phyloP scores from a whole-genome alignment of 2,113 vertebrate species.

The Promerops cafer region DNA sequence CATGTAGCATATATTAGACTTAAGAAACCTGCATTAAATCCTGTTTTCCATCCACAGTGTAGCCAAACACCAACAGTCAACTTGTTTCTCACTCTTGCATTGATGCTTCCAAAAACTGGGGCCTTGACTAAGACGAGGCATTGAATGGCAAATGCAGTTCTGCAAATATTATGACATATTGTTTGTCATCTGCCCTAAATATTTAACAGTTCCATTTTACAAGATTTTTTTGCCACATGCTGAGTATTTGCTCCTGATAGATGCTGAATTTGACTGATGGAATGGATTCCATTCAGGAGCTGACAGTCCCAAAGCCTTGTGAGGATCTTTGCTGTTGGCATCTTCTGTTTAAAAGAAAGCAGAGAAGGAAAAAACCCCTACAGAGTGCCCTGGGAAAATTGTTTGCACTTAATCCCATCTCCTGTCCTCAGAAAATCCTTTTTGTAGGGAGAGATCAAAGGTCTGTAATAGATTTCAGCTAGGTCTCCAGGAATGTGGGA shows the following conservation, averaged over 20 bases:
- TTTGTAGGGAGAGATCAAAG: conserved; percentile 57
- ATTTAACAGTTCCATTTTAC: conserved; percentile 66
- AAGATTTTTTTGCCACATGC: conserved; percentile 59
- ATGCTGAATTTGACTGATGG: conserved; percentile 18
- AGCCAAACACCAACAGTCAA: not conserved
- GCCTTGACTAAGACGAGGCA: conserved; percentile 45
- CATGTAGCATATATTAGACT: not conserved
- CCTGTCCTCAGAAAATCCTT: conserved; percentile 20
- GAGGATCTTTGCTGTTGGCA: not conserved
- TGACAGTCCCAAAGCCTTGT: not conserved
- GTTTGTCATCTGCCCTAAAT: conserved; percentile 73
- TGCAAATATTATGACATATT: conserved; percentile 73
- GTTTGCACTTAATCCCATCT: conserved; percentile 61
- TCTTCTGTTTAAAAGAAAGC: not conserved
- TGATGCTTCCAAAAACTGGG: conserved; percentile 40
- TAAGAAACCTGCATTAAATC: conserved; percentile 58
- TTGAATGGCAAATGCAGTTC: conserved; percentile 63
- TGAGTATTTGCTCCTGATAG: conserved; percentile 55
- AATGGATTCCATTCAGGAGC: conserved; percentile 16
- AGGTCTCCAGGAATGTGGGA: not conserved
- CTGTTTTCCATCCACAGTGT: conserved; percentile 16
- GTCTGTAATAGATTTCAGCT: conserved; percentile 62
- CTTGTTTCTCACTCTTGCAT: not conserved
- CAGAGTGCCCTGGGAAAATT: not conserved
- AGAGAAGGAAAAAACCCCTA: not conserved